Conservation (phyloP, 2,113 vertebrate genomes). For the Perognathus longimembris region DNA sequence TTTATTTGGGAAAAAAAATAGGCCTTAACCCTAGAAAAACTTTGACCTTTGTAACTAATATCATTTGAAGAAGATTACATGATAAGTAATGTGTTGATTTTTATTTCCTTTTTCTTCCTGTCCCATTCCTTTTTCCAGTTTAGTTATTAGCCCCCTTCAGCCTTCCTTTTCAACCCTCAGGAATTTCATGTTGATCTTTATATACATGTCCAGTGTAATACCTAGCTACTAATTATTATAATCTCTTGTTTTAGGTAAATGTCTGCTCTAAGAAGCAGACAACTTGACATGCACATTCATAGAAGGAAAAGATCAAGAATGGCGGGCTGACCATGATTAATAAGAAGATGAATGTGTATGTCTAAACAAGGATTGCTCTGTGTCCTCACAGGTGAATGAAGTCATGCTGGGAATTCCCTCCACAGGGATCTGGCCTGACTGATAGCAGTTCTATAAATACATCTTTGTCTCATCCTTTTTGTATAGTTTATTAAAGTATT, state of each 20-base stretch:
- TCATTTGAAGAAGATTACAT: conserved; percentile 25
- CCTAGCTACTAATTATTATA: neutral
- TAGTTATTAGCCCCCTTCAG: neutral
- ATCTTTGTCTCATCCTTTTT: conserved; percentile 84
- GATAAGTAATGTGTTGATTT: conserved; percentile 10
- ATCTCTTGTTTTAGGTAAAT: conserved; percentile 91
- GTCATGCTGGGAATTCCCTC: conserved; percentile 94
- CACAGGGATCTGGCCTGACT: conserved; percentile 91
- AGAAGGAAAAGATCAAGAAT: conserved; percentile 72
- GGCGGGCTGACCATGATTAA: conserved; percentile 59
- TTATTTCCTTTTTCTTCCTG: neutral
- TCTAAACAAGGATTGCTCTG: conserved; percentile 89
- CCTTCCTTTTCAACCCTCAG: neutral
- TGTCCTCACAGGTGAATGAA: conserved; percentile 90
- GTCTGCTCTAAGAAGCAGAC: conserved; percentile 93
- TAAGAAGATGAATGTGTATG: conserved; percentile 77
- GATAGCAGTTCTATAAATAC: conserved; percentile 88
- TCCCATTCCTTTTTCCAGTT: too few species aligned
- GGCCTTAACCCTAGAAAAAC: conserved; percentile 15
- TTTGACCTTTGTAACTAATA: neutral
- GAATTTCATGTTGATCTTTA: neutral
- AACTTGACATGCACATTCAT: conserved; percentile 81
- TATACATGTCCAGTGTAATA: neutral
- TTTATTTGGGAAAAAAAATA: conserved; percentile 43
- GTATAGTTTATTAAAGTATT: conserved; percentile 86